Evolutionary conservation across 2,888 invertebrate species (phyloP), one percentile per base, ranked within the genome.

Genomic region (Sthenelais limicola): DNA sequence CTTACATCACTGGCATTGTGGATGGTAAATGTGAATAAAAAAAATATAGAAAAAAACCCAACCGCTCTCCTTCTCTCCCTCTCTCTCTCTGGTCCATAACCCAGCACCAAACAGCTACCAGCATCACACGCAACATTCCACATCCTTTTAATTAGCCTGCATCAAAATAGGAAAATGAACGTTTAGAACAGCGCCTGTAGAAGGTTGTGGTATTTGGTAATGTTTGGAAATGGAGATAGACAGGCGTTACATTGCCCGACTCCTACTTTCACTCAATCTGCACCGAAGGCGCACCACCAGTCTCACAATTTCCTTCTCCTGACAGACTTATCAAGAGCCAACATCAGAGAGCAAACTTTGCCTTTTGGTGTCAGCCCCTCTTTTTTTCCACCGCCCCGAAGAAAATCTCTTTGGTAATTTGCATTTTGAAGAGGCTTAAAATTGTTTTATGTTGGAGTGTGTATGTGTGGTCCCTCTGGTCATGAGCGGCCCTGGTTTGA

Each of bases 401-500:
- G 43, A 18, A 9, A 9, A 9, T 18, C 54, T 4, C 7, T n/a
- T 54, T 54, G 5, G 7, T 26, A 54, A 54, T 54, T 54, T 54
- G 54, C 54, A 54, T 54, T 54, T 43, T 28, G 32, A n/a, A 54
- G 32, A 54, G 54, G 54, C n/a, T 9, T 24, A 9, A 9, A 32
- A 30, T n/a, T n/a, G 54, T 54, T 54, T 54, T 32, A 54, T 54
- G 30, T n/a, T n/a, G n/a, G n/a, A n/a, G n/a, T n/a, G n/a, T n/a
- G n/a, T n/a, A n/a, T n/a, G n/a, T n/a, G n/a, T n/a, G n/a, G n/a
- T n/a, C n/a, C n/a, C n/a, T n/a, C n/a, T n/a, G n/a, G n/a, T n/a
- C n/a, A n/a, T n/a, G n/a, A n/a, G n/a, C n/a, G n/a, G n/a, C n/a
- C n/a, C n/a, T n/a, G n/a, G n/a, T n/a, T n/a, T n/a, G n/a, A n/a